A percentile compares a stretch with the other conserved stretches of the same genome.
Evolutionary conservation across 2,113 vertebrate species (phyloP).

Genomic region (Indicator maculatus): DNA sequence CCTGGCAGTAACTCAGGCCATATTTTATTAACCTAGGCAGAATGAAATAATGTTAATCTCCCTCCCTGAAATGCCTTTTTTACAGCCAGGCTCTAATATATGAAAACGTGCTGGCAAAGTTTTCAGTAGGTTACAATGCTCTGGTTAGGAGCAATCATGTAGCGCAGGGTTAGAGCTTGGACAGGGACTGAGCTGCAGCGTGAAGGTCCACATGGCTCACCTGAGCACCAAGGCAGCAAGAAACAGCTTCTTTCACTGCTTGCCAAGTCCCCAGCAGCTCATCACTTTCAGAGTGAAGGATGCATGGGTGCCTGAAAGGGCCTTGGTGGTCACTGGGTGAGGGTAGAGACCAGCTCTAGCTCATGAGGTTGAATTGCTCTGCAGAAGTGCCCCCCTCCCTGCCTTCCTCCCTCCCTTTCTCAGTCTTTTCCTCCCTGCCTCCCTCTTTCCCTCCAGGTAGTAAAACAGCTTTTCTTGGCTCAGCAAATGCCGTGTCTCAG

Average conservation of each 20-base stretch:
- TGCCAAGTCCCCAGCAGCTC: not conserved
- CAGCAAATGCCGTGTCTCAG: not conserved
- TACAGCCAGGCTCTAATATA: constrained; percentile 19
- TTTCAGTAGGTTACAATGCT: not conserved
- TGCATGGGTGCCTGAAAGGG: not conserved
- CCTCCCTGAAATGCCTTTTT: constrained; percentile 29
- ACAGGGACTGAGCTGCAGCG: fast-evolving
- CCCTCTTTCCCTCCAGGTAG: not conserved
- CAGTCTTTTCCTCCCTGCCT: not conserved
- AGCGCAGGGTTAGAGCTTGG: fast-evolving
- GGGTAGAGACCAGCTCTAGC: not conserved
- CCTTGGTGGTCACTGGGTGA: not conserved
- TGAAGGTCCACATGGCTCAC: not conserved
- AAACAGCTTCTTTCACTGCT: fast-evolving
- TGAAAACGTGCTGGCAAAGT: constrained; percentile 27
- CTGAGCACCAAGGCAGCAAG: fast-evolving
- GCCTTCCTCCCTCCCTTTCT: not conserved
- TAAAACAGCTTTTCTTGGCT: not conserved
- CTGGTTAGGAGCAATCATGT: not conserved
- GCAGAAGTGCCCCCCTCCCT: not conserved
- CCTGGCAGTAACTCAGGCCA: constrained; percentile 51
- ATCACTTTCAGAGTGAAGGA: not conserved
- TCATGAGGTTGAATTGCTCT: not conserved
- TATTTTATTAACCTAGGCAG: constrained; percentile 65
- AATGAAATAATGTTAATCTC: constrained; percentile 32